Base-by-base conservation (phyloP, 2,797 vertebrate species). In the Coreius guichenoti region DNA sequence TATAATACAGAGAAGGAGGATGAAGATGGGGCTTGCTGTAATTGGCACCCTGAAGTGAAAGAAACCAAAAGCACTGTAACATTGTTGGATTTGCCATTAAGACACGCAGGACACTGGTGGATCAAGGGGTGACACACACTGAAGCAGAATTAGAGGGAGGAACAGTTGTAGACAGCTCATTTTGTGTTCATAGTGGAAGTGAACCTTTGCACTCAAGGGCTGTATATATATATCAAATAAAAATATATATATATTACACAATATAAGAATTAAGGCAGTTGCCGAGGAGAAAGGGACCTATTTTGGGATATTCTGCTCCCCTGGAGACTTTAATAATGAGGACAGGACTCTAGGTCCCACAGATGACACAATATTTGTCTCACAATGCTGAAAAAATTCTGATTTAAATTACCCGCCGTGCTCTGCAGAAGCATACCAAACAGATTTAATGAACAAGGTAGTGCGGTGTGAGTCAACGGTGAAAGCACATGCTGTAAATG, bases 301-400 rank as follows among this genome's bases (percentile, higher is more conserved):
- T 84, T 88, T 88, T 86, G 19, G 69, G 72, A 80, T 67, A 83
- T 76, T 43, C 47, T 8, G 19, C 80, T 58, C 26, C 83, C 36
- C 75, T 17, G 11, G 76, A 82, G 36, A 79, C 80, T 56, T 72
- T 80, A 86, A 82, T 85, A 88, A 88, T 54, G 61, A 80, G 84
- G 81, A 75, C 80, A 86, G 63, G 69, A 84, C 56, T 75, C 73
- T 45, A 49, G 49, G 56, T 83, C 81, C 51, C 69, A 81, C 58
- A 26, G 58, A 69, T 49, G 68, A 79, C 58, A 78, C 51, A 77
- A 76, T 51, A 83, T 76, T 83, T 76, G 61, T 73, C 43, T 83
- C 81, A 17, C 70, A 23, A 26, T 65, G 65, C 29, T 33, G 68
- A 81, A 82, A 65, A 78, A 43, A 82, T 51, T 69, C 51, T 2